phyloP scores from a whole-genome alignment of 2,113 vertebrate genomes.

The Sylvietta virens region DNA sequence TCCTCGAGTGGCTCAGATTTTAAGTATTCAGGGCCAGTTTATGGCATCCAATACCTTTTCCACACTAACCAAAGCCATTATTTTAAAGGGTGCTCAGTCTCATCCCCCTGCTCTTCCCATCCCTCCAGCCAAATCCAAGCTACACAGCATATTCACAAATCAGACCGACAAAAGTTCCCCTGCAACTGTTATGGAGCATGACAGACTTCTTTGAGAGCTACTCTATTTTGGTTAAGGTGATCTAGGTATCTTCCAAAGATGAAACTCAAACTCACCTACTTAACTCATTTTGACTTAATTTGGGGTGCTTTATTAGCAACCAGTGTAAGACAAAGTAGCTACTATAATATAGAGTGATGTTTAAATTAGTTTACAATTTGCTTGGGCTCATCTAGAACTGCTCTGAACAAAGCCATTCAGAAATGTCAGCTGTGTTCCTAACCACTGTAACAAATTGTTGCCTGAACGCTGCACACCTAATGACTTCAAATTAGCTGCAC shows the following conservation, averaged over 20 bases:
- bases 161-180: background rate
- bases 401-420: slow-evolving; percentile 91
- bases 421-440: slow-evolving; percentile 90
- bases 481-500: slow-evolving; percentile 99
- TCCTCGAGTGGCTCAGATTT: background rate
- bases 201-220: background rate
- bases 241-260: slow-evolving; percentile 38
- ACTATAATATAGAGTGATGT: slow-evolving; percentile 99
- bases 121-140: background rate
- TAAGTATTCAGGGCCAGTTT: background rate
- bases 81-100: background rate
- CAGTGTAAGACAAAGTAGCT: slow-evolving; percentile 90
- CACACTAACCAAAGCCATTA: background rate
- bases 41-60: background rate
- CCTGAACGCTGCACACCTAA: slow-evolving; percentile 97
- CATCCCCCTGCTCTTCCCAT: background rate
- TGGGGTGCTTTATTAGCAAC: slow-evolving; percentile 89
- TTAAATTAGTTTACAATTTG: slow-evolving; percentile 99
- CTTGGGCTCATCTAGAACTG: slow-evolving; percentile 92
- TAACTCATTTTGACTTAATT: slow-evolving; percentile 80
- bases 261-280: slow-evolving; percentile 70
- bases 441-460: slow-evolving; percentile 99
- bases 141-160: background rate
- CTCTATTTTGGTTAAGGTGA: slow-evolving; percentile 33
- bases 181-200: background rate